These are phyloP conservation scores for Drosophila punjabiensis DNA, from an alignment of 1,140 invertebrate species.

Conservation along the genomic window DNA sequence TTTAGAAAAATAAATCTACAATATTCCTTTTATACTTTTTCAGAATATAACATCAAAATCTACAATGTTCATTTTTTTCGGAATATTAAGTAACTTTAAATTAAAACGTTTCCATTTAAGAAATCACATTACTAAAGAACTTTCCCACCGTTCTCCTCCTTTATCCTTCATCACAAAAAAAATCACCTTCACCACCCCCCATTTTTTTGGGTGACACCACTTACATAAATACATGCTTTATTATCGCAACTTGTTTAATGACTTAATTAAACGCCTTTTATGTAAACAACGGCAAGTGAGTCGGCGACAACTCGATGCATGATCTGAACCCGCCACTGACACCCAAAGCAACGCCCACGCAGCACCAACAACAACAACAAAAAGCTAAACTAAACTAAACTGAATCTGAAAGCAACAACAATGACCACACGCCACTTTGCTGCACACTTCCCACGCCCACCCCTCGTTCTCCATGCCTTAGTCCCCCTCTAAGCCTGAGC, in stretches of 20 bases:
- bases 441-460: constrained; percentile 55
- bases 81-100: no score
- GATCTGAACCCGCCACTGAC: constrained; percentile 59
- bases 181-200: constrained; percentile 6
- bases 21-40: no score
- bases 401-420: constrained; percentile 20
- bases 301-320: constrained; percentile 54
- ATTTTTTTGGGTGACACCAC: not conserved
- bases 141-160: not conserved
- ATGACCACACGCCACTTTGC: constrained; percentile 47
- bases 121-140: not conserved
- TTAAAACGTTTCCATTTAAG: no score
- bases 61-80: no score
- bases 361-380: constrained; percentile 24
- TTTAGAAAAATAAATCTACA: no score
- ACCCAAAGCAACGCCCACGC: constrained; percentile 65
- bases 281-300: constrained; percentile 54
- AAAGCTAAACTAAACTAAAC: constrained; percentile 8
- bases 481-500: not conserved
- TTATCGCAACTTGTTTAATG: constrained; percentile 65
- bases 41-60: no score
- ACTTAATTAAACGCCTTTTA: constrained; percentile 75
- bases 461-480: not conserved
- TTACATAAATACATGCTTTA: constrained; percentile 22
- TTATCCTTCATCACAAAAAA: not conserved